phyloP scores from a whole-genome alignment of 2,888 invertebrate species.

The Geotrupes spiniger region DNA sequence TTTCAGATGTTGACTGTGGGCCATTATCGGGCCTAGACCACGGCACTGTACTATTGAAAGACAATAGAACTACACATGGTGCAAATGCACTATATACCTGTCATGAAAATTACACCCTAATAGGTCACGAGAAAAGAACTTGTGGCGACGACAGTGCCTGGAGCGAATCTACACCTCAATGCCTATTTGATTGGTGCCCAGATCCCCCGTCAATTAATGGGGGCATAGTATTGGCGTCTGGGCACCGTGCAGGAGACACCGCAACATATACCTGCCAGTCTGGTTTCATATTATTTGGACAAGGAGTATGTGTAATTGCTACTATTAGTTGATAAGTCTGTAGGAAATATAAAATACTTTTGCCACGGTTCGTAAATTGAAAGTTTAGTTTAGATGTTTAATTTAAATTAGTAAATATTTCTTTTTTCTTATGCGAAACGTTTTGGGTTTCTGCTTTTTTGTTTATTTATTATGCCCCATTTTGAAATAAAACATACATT shows the following conservation, averaged over 20 bases:
- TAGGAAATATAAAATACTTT: too few relatives aligned
- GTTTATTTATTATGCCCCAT: too few relatives aligned
- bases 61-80: constrained; percentile 74
- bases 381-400: too few relatives aligned
- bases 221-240: constrained; percentile 67
- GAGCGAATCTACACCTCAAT: constrained; percentile 76
- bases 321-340: neutral
- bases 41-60: constrained; percentile 65
- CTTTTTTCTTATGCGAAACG: too few relatives aligned
- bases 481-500: too few relatives aligned
- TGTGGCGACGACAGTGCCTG: constrained; percentile 74
- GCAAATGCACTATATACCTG: constrained; percentile 76
- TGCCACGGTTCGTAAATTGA: too few relatives aligned
- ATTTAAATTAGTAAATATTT: too few relatives aligned
- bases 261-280: constrained; percentile 78
- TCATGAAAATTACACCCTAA: constrained; percentile 80
- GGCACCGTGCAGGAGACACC: constrained; percentile 75
- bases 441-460: too few relatives aligned
- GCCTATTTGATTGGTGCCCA: constrained; percentile 85
- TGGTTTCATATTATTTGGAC: constrained; percentile 81
- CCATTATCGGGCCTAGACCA: constrained; percentile 65
- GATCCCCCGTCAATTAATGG: constrained; percentile 77
- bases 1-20: constrained; percentile 81
- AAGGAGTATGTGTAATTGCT: constrained; percentile 59
- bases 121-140: constrained; percentile 67